These are phyloP conservation scores for Timema podura DNA, from an alignment of 2,888 invertebrate species.

Conservation along the genomic window DNA sequence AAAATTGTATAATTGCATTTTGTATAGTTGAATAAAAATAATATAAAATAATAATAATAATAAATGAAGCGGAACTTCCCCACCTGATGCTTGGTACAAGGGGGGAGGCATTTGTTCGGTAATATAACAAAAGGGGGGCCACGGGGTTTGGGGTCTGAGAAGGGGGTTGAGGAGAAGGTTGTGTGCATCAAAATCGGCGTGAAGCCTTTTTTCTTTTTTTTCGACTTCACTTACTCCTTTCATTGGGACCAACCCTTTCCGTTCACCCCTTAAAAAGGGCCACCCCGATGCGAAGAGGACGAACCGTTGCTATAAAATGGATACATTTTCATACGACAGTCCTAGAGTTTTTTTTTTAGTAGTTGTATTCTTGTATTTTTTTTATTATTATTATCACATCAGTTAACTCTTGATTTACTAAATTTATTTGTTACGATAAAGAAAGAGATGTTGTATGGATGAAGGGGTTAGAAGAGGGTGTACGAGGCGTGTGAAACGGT, in stretches of 20 bases:
- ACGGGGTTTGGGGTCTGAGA: neutral
- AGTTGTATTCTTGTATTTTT: too few relatives aligned
- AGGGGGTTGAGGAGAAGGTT: neutral
- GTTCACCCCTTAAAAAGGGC: neutral
- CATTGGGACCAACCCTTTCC: constrained; percentile 7
- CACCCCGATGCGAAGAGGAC: neutral
- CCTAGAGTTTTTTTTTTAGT: too few relatives aligned
- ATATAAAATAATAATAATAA: too few relatives aligned
- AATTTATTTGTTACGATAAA: too few relatives aligned
- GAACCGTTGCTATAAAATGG: constrained; percentile 6
- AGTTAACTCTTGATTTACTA: too few relatives aligned
- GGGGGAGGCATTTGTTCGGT: constrained; percentile 20
- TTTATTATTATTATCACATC: too few relatives aligned
- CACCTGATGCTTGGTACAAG: constrained; percentile 10
- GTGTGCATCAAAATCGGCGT: constrained; percentile 18
- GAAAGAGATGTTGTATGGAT: too few relatives aligned
- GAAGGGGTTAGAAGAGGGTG: too few relatives aligned
- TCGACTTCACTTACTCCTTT: constrained; percentile 26
- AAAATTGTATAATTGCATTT: constrained; percentile 16
- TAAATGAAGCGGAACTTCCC: neutral
- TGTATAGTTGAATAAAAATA: too few relatives aligned
- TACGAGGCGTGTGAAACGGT: too few relatives aligned
- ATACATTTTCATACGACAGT: constrained; percentile 11
- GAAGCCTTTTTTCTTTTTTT: constrained; percentile 22
- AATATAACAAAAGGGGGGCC: neutral